Conservation (phyloP, 2,888 invertebrate species). For the Microctonus aethiopoides region DNA sequence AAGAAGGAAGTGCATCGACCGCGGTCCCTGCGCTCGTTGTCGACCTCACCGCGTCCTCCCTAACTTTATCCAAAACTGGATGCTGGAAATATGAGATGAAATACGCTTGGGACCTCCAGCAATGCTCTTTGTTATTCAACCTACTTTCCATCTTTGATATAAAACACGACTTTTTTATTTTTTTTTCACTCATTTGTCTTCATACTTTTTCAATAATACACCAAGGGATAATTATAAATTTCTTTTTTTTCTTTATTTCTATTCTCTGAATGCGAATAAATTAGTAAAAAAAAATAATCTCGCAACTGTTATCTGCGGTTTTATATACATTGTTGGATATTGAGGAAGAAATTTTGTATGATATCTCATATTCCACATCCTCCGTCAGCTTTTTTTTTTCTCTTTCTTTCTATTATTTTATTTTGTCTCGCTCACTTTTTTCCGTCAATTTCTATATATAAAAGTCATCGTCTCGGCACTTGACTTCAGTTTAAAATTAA, state of each 20-base stretch:
- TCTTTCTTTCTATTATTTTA: constrained; percentile 2
- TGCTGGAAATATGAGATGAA: constrained; percentile 35
- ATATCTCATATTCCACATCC: constrained; percentile 32
- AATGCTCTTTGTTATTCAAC: constrained; percentile 15
- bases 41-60: constrained; percentile 14
- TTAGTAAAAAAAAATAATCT: neutral
- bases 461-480: constrained; percentile 1
- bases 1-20: constrained; percentile 37
- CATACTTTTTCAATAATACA: neutral
- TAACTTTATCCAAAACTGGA: constrained; percentile 28
- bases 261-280: neutral
- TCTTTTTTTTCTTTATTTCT: neutral
- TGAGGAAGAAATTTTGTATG: constrained; percentile 29
- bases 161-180: neutral
- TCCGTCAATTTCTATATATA: neutral
- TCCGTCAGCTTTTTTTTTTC: neutral
- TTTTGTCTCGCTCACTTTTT: neutral
- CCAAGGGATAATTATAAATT: neutral
- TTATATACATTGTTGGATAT: constrained; percentile 8
- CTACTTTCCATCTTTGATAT: constrained; percentile 6
- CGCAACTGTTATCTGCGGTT: constrained; percentile 22
- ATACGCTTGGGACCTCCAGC: constrained; percentile 20
- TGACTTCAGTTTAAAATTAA: constrained; percentile 29
- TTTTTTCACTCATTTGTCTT: neutral
- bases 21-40: constrained; percentile 17